Percentiles rank a stretch among this genome's conserved stretches.
Conservation (phyloP, 2,113 vertebrate species). For the Gymnorhina tibicen region DNA sequence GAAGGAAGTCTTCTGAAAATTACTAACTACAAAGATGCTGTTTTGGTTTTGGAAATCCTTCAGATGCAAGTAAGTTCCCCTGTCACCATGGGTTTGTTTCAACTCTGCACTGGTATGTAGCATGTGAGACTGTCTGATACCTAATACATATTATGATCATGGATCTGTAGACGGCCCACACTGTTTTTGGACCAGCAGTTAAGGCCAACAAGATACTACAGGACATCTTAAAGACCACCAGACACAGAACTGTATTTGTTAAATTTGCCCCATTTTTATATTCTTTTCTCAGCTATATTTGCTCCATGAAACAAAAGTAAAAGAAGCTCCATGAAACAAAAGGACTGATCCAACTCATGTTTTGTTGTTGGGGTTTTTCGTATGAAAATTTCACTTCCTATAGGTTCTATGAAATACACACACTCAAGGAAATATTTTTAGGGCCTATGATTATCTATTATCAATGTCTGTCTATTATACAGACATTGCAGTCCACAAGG, state of each 20-base stretch:
- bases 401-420: not conserved
- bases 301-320: not conserved
- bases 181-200: not conserved
- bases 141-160: rapidly evolving
- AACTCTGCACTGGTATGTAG: rapidly evolving
- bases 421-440: not conserved
- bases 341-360: not conserved
- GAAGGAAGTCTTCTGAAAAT: not conserved
- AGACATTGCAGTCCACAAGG: not conserved
- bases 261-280: not conserved
- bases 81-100: not conserved
- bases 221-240: not conserved
- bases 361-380: not conserved
- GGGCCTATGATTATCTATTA: not conserved
- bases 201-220: not conserved
- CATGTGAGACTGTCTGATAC: not conserved
- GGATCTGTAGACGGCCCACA: not conserved
- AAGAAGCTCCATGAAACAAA: not conserved
- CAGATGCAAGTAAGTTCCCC: not conserved
- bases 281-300: not conserved
- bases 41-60: not conserved
- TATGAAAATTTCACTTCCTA: not conserved
- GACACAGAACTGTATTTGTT: not conserved
- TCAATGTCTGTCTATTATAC: not conserved
- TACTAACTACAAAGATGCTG: not conserved